These are phyloP conservation scores for Eospalax fontanierii DNA, from an alignment of 2,797 vertebrate genomes.

Conservation along the genomic window DNA sequence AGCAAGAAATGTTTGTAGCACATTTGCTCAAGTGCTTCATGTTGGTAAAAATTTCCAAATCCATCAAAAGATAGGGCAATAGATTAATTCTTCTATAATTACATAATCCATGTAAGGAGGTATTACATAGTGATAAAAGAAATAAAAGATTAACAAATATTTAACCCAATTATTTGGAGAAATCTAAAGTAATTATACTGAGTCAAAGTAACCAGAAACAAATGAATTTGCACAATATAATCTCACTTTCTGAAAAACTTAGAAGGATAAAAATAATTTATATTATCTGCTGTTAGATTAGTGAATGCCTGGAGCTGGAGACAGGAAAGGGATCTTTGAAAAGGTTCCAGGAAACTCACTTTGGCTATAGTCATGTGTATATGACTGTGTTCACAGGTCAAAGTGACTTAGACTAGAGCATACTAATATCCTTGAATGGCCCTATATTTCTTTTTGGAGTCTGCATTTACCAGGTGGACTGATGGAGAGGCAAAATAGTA, in stretches of 20 bases:
- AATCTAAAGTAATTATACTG: neutral
- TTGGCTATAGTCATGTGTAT: neutral
- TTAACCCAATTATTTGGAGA: neutral
- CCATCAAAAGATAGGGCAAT: neutral
- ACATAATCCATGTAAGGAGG: neutral
- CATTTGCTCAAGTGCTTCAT: neutral
- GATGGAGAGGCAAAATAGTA: neutral
- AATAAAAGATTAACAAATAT: neutral
- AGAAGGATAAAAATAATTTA: slow-evolving; percentile 19
- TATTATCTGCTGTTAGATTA: neutral
- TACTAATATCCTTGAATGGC: neutral
- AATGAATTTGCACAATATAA: neutral
- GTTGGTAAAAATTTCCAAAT: neutral
- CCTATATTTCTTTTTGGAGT: neutral
- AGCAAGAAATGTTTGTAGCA: too few relatives aligned
- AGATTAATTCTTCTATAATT: neutral
- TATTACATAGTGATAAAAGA: neutral
- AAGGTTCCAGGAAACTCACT: neutral
- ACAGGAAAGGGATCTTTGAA: neutral
- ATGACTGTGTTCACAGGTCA: neutral
- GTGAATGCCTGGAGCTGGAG: neutral
- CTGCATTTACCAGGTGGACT: neutral
- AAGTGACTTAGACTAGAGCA: neutral
- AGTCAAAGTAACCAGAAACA: neutral
- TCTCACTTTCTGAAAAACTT: neutral